These are phyloP conservation scores for Cerceris rybyensis DNA, from an alignment of 2,888 invertebrate species.

Conservation along the genomic window DNA sequence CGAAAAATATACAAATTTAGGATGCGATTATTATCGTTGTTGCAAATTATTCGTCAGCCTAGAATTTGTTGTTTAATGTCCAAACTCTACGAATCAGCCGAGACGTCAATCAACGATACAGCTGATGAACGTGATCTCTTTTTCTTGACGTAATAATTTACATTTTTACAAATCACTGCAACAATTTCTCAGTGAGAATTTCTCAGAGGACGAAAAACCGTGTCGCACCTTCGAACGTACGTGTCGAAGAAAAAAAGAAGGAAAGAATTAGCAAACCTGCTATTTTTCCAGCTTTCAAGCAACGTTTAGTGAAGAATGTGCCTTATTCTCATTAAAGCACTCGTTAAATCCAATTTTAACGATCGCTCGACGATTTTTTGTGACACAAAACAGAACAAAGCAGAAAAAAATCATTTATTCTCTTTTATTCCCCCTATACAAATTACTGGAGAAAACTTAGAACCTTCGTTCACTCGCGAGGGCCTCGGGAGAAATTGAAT, in stretches of 20 bases:
- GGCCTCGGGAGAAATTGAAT: constrained; percentile 3
- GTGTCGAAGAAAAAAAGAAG: background rate
- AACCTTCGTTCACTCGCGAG: constrained; percentile 10
- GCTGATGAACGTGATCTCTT: constrained; percentile 45
- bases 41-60: constrained; percentile 34
- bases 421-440: constrained; percentile 36
- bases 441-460: constrained; percentile 9
- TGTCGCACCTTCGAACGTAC: background rate
- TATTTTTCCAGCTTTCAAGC: constrained; percentile 13
- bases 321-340: constrained; percentile 30
- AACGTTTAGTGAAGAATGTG: constrained; percentile 19
- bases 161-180: constrained; percentile 24
- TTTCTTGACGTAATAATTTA: constrained; percentile 36
- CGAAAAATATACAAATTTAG: constrained; percentile 15
- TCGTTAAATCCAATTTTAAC: constrained; percentile 36
- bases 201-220: background rate
- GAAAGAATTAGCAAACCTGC: background rate
- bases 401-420: background rate
- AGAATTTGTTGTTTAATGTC: constrained; percentile 3
- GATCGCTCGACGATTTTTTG: constrained; percentile 6
- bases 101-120: constrained; percentile 6
- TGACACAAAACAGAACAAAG: constrained; percentile 3
- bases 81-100: constrained; percentile 3
- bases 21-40: constrained; percentile 28
- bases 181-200: constrained; percentile 6